Evolutionary conservation across 2,888 invertebrate genomes (phyloP).

Genomic region (Sturmia bella): DNA sequence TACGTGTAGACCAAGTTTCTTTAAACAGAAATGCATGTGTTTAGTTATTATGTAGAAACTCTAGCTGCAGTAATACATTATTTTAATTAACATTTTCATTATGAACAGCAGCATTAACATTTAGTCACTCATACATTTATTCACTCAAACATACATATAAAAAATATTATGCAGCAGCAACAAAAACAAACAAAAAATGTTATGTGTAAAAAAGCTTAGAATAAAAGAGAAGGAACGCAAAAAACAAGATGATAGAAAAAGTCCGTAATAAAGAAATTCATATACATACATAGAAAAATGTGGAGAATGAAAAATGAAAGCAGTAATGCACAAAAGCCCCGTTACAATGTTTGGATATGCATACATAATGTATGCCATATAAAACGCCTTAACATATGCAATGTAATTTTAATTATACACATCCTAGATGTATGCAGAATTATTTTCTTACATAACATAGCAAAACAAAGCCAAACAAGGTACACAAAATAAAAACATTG

Average conservation of each 20-base stretch:
- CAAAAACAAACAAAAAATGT: background rate
- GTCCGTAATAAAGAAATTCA: constrained; percentile 40
- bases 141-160: constrained; percentile 25
- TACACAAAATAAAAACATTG: constrained; percentile 31
- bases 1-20: background rate
- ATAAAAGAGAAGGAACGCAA: no score
- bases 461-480: constrained; percentile 49
- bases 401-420: constrained; percentile 66
- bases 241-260: constrained; percentile 38
- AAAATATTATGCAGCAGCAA: constrained; percentile 32
- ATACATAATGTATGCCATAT: constrained; percentile 50
- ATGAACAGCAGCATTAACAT: constrained; percentile 51
- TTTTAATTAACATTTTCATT: constrained; percentile 80
- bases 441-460: constrained; percentile 47
- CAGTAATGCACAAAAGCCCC: constrained; percentile 71
- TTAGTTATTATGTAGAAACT: constrained; percentile 50
- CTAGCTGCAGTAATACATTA: constrained; percentile 76
- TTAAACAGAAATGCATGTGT: constrained; percentile 18
- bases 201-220: constrained; percentile 73
- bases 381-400: constrained; percentile 70
- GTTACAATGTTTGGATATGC: constrained; percentile 60
- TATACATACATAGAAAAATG: constrained; percentile 77
- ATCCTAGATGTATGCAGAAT: constrained; percentile 51
- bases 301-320: constrained; percentile 79
- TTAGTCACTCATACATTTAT: background rate